Percentiles rank a stretch among this genome's conserved stretches.
These are phyloP conservation scores for Rhopalosiphum padi DNA, from an alignment of 1,140 invertebrate genomes.

Conservation along the genomic window DNA sequence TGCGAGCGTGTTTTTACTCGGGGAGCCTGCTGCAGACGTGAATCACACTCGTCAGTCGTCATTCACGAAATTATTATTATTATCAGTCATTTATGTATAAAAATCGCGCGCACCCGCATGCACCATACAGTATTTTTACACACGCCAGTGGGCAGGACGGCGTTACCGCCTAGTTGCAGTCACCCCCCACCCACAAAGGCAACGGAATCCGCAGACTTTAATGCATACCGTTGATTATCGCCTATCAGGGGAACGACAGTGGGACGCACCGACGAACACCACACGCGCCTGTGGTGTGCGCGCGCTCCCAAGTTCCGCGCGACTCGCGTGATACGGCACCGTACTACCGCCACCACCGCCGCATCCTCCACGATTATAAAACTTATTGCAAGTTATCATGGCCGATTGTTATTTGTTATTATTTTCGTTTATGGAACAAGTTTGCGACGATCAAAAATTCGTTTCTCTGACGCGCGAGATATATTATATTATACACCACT, in stretches of 20 bases:
- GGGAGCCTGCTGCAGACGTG: not conserved
- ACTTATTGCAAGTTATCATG: not conserved
- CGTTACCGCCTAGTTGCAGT: no score
- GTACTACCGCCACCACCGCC: no score
- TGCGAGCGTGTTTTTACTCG: not conserved
- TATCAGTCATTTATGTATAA: not conserved
- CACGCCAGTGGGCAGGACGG: not conserved
- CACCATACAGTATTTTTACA: not conserved
- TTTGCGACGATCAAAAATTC: not conserved
- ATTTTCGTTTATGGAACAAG: not conserved
- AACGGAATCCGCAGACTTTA: not conserved
- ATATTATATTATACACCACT: not conserved
- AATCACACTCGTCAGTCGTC: not conserved
- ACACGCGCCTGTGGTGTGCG: not conserved
- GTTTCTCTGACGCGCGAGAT: not conserved
- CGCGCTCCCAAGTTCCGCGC: not conserved
- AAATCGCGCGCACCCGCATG: not conserved
- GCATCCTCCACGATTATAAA: not conserved
- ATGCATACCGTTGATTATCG: not conserved
- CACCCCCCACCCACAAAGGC: not conserved
- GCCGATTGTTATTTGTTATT: constrained; percentile 5
- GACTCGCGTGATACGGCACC: not conserved
- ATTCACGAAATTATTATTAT: constrained; percentile 2
- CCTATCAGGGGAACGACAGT: not conserved
- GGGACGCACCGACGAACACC: not conserved